Base-by-base conservation (phyloP, 2,888 invertebrate species). In the Ichneumon xanthorius region DNA sequence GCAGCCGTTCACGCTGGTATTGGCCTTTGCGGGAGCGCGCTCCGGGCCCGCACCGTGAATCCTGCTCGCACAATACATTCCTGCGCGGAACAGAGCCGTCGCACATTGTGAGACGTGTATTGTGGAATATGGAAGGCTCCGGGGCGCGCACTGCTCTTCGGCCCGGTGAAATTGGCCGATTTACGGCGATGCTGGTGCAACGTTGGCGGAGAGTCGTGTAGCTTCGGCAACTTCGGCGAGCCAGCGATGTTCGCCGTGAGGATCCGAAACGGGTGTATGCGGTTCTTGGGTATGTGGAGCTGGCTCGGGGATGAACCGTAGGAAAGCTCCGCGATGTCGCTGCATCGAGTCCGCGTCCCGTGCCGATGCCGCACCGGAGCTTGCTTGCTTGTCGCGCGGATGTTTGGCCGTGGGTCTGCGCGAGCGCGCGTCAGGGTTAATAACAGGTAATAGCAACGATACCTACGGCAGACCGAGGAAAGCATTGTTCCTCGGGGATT, bases 401-500 rank as follows among this genome's bases (percentile, higher is more conserved):
- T 55, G 55, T 30, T 61, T 61, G 26, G 26, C 48, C 30, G 7
- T 37, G 11, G 37, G 53, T 33, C 6, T 53, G 65, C 11, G 22
- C 33, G 11, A 9, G 26, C 30, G 75, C 71, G 70, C 77, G 73
- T 75, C 72, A 48, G 75, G 86, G 84, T n/a, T 88, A 89, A 88
- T 88, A 84, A 86, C 82, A 87, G 84, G 2, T 88, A 89, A 88
- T 88, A 84, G 86, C 83, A 87, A 89, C 88, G 88, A 88, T 84
- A 73, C 73, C 70, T 58, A 67, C 58, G 48, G 37, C 72, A 61
- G 63, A 65, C 48, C 80, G 61, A 50, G 70, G 33, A 78, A n/a
- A 68, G 65, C 82, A 88, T 88, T 87, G 87, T 88, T 87, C 80
- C 77, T 86, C 63, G 26, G 67, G 80, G 76, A 79, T 71, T 45